Conservation (phyloP, 2,113 vertebrate species). For the Ciconia stormi region DNA sequence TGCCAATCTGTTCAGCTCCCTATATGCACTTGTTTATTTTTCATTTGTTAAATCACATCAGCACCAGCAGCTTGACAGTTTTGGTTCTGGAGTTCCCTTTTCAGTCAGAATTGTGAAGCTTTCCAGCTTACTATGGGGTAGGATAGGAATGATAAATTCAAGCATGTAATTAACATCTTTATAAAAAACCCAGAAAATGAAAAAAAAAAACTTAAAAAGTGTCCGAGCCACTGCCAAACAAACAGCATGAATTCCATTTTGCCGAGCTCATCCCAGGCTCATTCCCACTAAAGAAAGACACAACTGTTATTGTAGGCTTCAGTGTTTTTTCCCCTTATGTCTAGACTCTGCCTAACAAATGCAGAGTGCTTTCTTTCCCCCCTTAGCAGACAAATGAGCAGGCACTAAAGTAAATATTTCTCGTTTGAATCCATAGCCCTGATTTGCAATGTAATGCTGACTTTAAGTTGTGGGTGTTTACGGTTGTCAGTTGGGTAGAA, state of each 20-base stretch:
- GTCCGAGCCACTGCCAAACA: conserved; percentile 8
- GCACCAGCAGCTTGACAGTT: conserved; percentile 2
- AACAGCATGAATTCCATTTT: conserved; percentile 44
- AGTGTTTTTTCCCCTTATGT: conserved; percentile 39
- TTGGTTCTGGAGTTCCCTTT: background rate
- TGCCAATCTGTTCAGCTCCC: background rate
- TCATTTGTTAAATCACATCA: conserved; percentile 23
- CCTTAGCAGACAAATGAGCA: conserved; percentile 12
- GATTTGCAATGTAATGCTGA: conserved; percentile 40
- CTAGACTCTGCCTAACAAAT: conserved; percentile 58
- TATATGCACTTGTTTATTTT: conserved; percentile 24
- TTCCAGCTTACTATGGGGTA: background rate
- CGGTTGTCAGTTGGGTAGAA: background rate
- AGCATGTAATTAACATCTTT: background rate
- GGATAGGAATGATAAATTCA: conserved; percentile 5
- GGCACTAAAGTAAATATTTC: conserved; percentile 61
- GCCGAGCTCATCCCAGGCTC: conserved; percentile 50
- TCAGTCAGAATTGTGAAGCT: background rate
- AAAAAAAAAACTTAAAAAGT: background rate
- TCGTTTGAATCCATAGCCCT: conserved; percentile 26
- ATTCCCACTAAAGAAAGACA: conserved; percentile 56
- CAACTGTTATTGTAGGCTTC: conserved; percentile 52
- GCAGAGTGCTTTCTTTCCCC: background rate
- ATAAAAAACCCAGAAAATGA: background rate
- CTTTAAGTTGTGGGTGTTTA: conserved; percentile 44